These are phyloP conservation scores for Drosophila arizonae DNA, from an alignment of 1,140 invertebrate species.

Conservation along the genomic window DNA sequence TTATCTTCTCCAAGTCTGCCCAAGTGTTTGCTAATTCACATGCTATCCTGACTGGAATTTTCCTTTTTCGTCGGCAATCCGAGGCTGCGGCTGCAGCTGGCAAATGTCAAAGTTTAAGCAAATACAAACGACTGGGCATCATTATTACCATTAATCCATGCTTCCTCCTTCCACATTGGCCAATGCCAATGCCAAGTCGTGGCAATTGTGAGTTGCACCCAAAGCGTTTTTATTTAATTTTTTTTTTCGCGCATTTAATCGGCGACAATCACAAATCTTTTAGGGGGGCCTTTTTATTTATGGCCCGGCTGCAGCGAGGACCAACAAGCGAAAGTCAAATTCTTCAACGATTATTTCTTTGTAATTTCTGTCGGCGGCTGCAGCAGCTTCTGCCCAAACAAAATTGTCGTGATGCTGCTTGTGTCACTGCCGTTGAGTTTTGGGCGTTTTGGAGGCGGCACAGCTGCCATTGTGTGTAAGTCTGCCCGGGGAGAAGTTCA, in stretches of 20 bases:
- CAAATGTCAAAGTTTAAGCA: constrained; percentile 78
- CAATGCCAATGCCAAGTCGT: constrained; percentile 38
- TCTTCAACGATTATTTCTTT: constrained; percentile 75
- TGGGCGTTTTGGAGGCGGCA: constrained; percentile 19
- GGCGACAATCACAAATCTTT: constrained; percentile 78
- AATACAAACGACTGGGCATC: constrained; percentile 64
- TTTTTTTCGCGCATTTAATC: constrained; percentile 71
- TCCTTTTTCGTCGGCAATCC: constrained; percentile 59
- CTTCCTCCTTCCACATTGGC: constrained; percentile 2
- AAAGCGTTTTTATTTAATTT: constrained; percentile 61
- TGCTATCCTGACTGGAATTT: constrained; percentile 43
- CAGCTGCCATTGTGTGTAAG: constrained; percentile 60
- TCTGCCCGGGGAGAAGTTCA: constrained; percentile 33
- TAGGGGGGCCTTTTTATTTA: constrained; percentile 70
- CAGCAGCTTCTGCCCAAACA: constrained; percentile 56
- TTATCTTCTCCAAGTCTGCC: not conserved
- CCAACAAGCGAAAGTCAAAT: constrained; percentile 77
- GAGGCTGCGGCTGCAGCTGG: constrained; percentile 54
- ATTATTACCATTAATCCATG: constrained; percentile 37
- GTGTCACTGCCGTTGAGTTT: constrained; percentile 58
- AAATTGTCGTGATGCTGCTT: constrained; percentile 52
- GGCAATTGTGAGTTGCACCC: constrained; percentile 68
- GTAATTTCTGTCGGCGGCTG: constrained; percentile 49
- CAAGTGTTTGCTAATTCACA: not conserved
- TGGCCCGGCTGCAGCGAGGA: constrained; percentile 47